Base-by-base conservation (phyloP, 2,797 vertebrate species). In the Yasuhikotakia modesta region DNA sequence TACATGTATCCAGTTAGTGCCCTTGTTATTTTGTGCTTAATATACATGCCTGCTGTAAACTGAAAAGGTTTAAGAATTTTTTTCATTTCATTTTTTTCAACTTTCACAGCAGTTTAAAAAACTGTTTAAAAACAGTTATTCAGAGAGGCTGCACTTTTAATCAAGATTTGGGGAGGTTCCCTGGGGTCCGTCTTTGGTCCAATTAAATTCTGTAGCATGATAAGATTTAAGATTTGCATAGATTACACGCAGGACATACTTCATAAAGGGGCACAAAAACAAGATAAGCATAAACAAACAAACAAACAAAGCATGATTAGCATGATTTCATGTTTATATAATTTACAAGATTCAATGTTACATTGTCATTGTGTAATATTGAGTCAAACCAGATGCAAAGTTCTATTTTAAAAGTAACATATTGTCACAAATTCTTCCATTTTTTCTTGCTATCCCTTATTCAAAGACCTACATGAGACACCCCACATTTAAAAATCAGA, bases 111-210 rank as follows among this genome's bases (percentile, higher is more conserved):
- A 66, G n/a, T 55, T 6, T 66, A 24, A n/a, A n/a, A n/a, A n/a
- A 64, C 2, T 11, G 7, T 66, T 50, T 45, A 67, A 67, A 45
- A 46, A 46, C 57, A 16, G 5, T 12, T 10, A 57, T 32, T 43
- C 17, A 30, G 17, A 21, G 45, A 63, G n/a, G 3, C 46, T 43
- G 39, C 24, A 46, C 22, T 53, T 66, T 69, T 53, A 64, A 69
- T 74, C 5, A 48, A 24, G 68, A 48, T 45, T 55, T 46, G 30
- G 4, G 66, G 53, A 13, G 65, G n/a, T 32, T 48, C 72, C 17
- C 58, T 22, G 48, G 72, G 79, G 35, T 70, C 50, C 43, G 32
- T 70, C 32, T 32, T 48, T 64, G 66, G 48, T 48, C 35, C 19
- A 39, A 30, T 19, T 75, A n/a, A 24, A 55, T 55, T 67, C 17